phyloP scores from a whole-genome alignment of 2,113 vertebrate genomes.

The Sterrhoptilus dennistouni region DNA sequence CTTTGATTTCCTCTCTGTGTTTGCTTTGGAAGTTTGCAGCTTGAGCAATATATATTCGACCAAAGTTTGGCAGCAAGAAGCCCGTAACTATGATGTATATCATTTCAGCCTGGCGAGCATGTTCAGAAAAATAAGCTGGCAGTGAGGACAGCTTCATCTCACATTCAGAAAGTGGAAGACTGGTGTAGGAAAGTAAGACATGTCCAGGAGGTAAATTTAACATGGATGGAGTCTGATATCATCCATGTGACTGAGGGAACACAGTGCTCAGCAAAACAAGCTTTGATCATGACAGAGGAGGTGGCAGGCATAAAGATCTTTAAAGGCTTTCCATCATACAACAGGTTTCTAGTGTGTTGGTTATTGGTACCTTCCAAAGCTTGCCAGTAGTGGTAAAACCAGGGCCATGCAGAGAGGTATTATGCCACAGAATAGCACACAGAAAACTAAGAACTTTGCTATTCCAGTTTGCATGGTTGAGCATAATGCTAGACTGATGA shows the following conservation, averaged over 20 bases:
- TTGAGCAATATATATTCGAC: conserved; percentile 12
- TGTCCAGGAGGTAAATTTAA: not conserved
- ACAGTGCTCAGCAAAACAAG: not conserved
- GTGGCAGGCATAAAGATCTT: not conserved
- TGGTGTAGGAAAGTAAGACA: not conserved
- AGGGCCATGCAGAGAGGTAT: not conserved
- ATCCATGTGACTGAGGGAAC: not conserved
- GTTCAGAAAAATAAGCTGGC: conserved; percentile 36
- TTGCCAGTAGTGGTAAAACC: not conserved
- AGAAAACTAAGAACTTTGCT: not conserved
- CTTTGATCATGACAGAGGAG: not conserved
- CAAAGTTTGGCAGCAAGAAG: conserved; percentile 56
- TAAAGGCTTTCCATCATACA: not conserved
- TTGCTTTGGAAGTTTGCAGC: conserved; percentile 71
- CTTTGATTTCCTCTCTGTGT: conserved; percentile 70
- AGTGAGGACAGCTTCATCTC: not conserved
- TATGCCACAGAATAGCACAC: not conserved
- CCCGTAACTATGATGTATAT: conserved; percentile 49
- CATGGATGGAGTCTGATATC: not conserved
- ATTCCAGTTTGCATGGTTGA: not conserved
- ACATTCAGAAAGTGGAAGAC: not conserved
- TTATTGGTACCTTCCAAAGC: not conserved
- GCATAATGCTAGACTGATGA: not conserved
- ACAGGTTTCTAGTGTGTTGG: not conserved
- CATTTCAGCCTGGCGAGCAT: not conserved